Base-by-base conservation (phyloP, 2,888 invertebrate genomes). In the Brassicogethes aeneus region DNA sequence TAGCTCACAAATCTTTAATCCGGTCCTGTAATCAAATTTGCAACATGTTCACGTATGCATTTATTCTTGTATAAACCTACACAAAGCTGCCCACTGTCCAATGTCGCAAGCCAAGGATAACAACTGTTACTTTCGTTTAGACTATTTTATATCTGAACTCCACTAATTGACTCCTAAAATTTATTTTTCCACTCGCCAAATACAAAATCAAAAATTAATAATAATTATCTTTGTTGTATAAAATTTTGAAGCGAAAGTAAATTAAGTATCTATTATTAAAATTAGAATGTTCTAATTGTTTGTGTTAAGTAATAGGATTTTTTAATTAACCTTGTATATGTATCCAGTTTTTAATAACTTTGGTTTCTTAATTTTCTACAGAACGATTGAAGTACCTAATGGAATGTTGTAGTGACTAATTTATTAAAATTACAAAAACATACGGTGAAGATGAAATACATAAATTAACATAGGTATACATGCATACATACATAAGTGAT, bases 61-160 rank as follows among this genome's bases (percentile, higher is more conserved):
- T 23, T 10, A 10, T 23, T 23, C 23, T 23, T 23, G 23, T 23
- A 10, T 23, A 7, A 23, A 7, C 5, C 5, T 23, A 23, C 23
- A 10, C 23, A 5, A 35, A 16, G 31, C 31, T 17, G 39, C 45
- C 44, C 39, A 44, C 43, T 29, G 33, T 41, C 16, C 23, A 54
- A 47, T 53, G 52, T 54, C 52, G 43, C 52, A 53, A 42, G 47
- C 48, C 56, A 56, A 56, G 56, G 56, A 52, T 47, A 56, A 51
- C 56, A 47, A 54, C 51, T 53, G 49, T 49, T 53, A 52, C 52
- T 54, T 52, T 54, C 49, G 44, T 5, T 23, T 44, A 23, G 38
- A 38, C 30, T 31, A 16, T 33, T 46, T 39, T 37, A 37, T n/a
- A n/a, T 37, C 23, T 23, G 5, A 10, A 23, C 23, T 23, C 23